Percentiles rank a stretch among this genome's conserved stretches.
phyloP scores from a whole-genome alignment of 2,888 invertebrate genomes.

The Limnephilus rhombicus region DNA sequence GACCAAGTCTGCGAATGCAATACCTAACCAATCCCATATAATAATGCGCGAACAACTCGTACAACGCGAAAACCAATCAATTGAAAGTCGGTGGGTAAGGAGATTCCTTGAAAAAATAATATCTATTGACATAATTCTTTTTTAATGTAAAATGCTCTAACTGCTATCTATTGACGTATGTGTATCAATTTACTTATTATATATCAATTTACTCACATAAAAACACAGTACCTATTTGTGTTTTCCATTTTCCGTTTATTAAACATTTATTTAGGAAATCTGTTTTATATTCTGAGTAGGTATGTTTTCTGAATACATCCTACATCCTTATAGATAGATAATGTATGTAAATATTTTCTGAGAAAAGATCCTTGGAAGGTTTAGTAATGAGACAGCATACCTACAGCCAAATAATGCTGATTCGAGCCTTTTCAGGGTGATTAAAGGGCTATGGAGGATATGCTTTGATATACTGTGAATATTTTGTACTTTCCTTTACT shows the following conservation, averaged over 20 bases:
- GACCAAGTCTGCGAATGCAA: too few relatives aligned
- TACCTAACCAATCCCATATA: too few relatives aligned
- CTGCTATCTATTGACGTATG: too few relatives aligned
- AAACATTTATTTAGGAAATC: background rate
- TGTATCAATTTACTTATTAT: background rate
- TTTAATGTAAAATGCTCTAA: too few relatives aligned
- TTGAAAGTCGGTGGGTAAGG: too few relatives aligned
- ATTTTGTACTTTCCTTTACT: background rate
- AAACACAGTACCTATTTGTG: background rate
- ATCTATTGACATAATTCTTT: background rate
- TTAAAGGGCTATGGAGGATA: background rate
- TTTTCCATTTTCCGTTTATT: background rate
- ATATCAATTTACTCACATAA: background rate
- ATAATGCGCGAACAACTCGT: too few relatives aligned
- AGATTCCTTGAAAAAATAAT: background rate
- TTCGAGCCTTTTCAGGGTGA: background rate
- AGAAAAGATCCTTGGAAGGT: background rate
- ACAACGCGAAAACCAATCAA: too few relatives aligned
- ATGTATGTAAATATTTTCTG: conserved; percentile 3
- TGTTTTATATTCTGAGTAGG: background rate
- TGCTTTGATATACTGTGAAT: background rate
- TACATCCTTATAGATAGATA: background rate
- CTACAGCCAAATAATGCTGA: too few relatives aligned
- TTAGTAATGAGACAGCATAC: background rate
- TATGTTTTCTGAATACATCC: background rate